phyloP scores from a whole-genome alignment of 2,888 invertebrate genomes.

The Harmothoe impar region DNA sequence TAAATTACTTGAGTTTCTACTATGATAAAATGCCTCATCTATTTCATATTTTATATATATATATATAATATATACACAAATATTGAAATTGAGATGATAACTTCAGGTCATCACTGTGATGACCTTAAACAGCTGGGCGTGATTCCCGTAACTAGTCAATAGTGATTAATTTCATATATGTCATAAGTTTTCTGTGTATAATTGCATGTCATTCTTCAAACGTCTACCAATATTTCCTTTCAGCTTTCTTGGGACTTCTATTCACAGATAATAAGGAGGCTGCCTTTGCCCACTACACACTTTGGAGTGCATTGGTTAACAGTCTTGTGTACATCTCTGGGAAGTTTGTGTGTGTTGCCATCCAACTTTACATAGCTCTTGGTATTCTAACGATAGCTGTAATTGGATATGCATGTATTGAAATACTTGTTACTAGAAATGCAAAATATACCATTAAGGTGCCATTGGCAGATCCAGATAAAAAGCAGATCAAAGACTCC shows the following conservation, averaged over 20 bases:
- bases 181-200: too few species aligned
- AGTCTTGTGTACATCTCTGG: neutral
- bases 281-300: neutral
- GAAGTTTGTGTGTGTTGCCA: neutral
- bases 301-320: neutral
- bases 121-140: too few species aligned
- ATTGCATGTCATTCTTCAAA: too few species aligned
- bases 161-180: too few species aligned
- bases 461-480: slow-evolving; percentile 67
- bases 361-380: neutral
- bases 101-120: too few species aligned
- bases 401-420: neutral
- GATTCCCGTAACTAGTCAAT: too few species aligned
- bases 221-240: too few species aligned
- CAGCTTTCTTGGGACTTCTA: slow-evolving; percentile 17
- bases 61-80: too few species aligned
- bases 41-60: too few species aligned
- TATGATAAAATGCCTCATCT: too few species aligned
- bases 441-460: neutral
- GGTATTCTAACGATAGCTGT: neutral
- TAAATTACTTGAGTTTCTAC: too few species aligned
- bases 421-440: neutral
- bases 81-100: too few species aligned
- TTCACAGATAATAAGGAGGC: slow-evolving; percentile 18
- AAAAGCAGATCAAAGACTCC: neutral